A percentile compares a stretch with the other conserved stretches of the same genome.
Evolutionary conservation across 2,113 vertebrate genomes (phyloP).

Genomic region (Eclectus roratus): DNA sequence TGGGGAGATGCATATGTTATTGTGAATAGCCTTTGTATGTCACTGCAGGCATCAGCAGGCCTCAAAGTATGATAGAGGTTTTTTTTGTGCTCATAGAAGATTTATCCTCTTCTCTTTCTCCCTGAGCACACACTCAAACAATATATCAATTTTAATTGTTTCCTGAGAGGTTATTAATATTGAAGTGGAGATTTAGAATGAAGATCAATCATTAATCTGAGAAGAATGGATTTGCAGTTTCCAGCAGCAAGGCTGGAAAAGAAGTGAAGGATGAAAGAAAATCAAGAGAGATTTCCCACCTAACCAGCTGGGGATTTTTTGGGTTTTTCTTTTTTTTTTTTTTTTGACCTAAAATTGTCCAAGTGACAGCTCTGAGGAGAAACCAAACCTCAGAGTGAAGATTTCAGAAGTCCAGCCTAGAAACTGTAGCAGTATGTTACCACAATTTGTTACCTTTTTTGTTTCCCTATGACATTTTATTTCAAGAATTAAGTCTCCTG

Average conservation of each 20-base stretch:
- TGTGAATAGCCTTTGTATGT: neutral
- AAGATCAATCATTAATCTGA: conserved; percentile 20
- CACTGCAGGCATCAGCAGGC: neutral
- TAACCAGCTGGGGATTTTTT: neutral
- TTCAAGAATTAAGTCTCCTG: neutral
- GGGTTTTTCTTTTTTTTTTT: neutral
- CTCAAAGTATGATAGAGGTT: neutral
- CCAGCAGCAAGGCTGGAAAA: neutral
- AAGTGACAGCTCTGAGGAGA: neutral
- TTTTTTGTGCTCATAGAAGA: neutral
- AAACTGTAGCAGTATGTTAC: neutral
- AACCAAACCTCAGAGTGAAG: neutral
- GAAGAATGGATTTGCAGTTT: neutral
- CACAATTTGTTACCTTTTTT: neutral
- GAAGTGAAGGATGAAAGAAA: neutral
- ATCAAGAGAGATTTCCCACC: neutral
- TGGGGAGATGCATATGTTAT: neutral
- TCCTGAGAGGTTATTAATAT: conserved; percentile 35
- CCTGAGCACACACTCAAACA: neutral
- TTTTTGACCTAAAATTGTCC: neutral
- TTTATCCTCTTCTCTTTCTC: conserved; percentile 1
- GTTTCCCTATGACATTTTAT: neutral
- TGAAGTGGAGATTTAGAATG: conserved; percentile 18
- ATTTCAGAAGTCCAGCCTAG: neutral
- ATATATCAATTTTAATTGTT: conserved; percentile 41